Percentiles rank a stretch among this genome's conserved stretches.
phyloP scores from a whole-genome alignment of 2,888 invertebrate genomes.

The Ellobium chinense region DNA sequence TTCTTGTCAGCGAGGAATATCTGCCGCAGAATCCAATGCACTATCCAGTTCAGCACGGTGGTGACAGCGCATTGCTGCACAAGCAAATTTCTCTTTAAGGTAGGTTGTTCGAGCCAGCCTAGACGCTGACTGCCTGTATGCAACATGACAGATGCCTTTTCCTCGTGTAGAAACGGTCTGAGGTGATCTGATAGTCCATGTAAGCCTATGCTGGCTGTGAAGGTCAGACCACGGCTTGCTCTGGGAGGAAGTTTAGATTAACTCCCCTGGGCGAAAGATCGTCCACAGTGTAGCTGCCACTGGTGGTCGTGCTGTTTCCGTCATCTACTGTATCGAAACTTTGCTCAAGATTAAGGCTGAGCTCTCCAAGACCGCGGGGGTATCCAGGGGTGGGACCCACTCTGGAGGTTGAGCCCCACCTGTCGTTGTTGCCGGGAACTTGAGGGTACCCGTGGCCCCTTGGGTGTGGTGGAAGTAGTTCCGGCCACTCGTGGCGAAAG shows the following conservation, averaged over 20 bases:
- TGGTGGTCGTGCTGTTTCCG: constrained; percentile 54
- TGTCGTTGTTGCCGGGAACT: background rate
- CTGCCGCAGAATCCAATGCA: too few species aligned
- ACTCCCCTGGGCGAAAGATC: constrained; percentile 31
- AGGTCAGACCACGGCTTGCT: constrained; percentile 38
- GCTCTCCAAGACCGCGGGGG: background rate
- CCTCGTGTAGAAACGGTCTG: too few species aligned
- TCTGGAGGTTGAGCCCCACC: constrained; percentile 7
- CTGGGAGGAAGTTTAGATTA: constrained; percentile 1
- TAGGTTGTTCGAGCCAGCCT: too few species aligned
- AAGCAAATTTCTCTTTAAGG: too few species aligned
- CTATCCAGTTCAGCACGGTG: too few species aligned
- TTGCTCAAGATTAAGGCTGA: constrained; percentile 43
- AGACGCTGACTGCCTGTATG: too few species aligned
- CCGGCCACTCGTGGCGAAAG: constrained; percentile 34
- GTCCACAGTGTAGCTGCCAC: constrained; percentile 53
- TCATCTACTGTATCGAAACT: constrained; percentile 53
- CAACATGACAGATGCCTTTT: background rate
- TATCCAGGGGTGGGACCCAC: background rate
- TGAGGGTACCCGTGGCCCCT: background rate
- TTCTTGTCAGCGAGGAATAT: too few species aligned
- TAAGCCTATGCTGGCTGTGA: too few species aligned
- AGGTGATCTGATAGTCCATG: too few species aligned
- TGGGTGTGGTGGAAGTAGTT: constrained; percentile 27
- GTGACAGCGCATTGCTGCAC: too few species aligned